Base-by-base conservation (phyloP, 2,888 invertebrate species). In the Sclerodermus sp. region DNA sequence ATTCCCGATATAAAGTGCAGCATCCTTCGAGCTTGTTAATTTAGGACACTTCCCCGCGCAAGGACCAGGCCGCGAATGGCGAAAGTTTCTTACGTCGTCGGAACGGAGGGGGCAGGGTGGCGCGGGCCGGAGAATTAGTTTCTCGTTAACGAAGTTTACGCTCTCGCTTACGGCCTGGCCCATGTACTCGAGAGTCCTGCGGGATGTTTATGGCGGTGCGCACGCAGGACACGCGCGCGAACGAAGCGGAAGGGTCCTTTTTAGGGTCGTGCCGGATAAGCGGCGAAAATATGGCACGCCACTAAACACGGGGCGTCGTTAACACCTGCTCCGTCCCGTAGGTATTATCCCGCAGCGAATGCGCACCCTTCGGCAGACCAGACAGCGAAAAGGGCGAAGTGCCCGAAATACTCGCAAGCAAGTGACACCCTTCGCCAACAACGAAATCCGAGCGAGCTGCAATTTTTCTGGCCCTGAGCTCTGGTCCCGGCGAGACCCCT, bases 111-210 rank as follows among this genome's bases (percentile, higher is more conserved):
- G 34, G 34, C 23, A 23, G 23, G 23, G 23, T 34, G 34, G 34
- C 6, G 12, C 12, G 12, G n/a, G 6, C 12, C 12, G 34, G 12
- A 66, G 67, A 70, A 73, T 73, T 71, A 73, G 73, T 70, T 68
- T 65, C 69, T 68, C 68, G 69, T 73, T 71, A 73, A 73, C 65
- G 62, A 67, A 69, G 62, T 71, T 71, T 65, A 63, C 62, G 58
- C 51, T 62, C 56, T 17, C 49, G 55, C 61, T 60, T 61, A 55
- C 46, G 16, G 40, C 15, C 37, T 37, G 8, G 18, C 13, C 18
- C 23, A 42, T 14, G 49, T 43, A 38, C 29, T 29, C 40, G 8
- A 43, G 42, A 41, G 44, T 55, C 58, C 55, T 53, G 57, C 51
- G 55, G 47, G 49, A 57, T 68, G 68, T 70, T 67, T 68, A 66